Percentiles rank a stretch among this genome's conserved stretches.
phyloP scores from a whole-genome alignment of 2,888 invertebrate species.

The Aricia artaxerxes region DNA sequence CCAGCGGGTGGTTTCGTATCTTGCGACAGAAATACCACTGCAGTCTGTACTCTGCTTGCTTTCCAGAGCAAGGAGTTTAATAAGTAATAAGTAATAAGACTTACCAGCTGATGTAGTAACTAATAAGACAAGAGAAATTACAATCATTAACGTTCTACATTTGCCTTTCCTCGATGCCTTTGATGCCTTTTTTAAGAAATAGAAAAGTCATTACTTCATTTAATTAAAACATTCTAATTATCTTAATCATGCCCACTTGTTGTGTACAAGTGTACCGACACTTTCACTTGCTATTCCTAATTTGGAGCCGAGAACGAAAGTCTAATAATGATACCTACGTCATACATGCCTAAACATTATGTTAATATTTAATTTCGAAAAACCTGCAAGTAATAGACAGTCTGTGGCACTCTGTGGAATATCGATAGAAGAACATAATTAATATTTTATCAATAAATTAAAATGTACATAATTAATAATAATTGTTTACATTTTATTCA shows the following conservation, averaged over 20 bases:
- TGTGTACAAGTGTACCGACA: neutral
- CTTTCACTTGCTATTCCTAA: slow-evolving; percentile 14
- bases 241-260: slow-evolving; percentile 6
- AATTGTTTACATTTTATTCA: too few species aligned
- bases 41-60: too few species aligned
- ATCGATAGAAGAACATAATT: too few species aligned
- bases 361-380: neutral
- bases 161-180: neutral
- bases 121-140: too few species aligned
- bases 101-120: too few species aligned
- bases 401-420: too few species aligned
- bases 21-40: too few species aligned
- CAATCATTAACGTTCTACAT: neutral
- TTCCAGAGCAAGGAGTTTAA: too few species aligned
- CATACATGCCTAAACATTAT: neutral
- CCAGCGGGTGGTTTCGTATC: too few species aligned
- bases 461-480: too few species aligned
- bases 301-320: slow-evolving; percentile 20
- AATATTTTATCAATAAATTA: too few species aligned
- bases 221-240: neutral
- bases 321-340: slow-evolving; percentile 6
- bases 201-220: neutral
- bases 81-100: too few species aligned
- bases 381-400: neutral
- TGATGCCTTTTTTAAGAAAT: neutral